Evolutionary conservation across 2,797 vertebrate species (phyloP).

Genomic region (Diglossa cyanea): DNA sequence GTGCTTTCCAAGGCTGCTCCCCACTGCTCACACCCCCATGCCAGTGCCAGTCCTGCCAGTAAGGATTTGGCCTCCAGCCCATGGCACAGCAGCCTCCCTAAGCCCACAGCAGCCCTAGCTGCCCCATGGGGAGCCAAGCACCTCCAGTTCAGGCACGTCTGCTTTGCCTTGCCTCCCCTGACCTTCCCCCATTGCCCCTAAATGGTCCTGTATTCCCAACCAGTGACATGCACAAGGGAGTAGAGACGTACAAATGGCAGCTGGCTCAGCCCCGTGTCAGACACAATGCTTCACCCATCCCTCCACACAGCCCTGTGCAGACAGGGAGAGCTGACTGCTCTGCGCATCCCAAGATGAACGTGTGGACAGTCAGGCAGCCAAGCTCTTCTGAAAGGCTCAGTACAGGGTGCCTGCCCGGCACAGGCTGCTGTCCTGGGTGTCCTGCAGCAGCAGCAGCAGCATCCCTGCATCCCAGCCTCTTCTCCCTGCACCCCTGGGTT

Average conservation of each 20-base stretch:
- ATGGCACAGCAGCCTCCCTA: not conserved
- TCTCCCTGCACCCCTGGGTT: not conserved
- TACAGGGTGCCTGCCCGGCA: not conserved
- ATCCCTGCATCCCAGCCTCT: not conserved
- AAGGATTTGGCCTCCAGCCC: not conserved
- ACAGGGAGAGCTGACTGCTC: not conserved
- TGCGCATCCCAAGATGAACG: not conserved
- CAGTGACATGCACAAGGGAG: not conserved
- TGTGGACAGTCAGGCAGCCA: not conserved
- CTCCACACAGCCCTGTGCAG: not conserved
- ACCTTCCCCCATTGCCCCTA: not conserved
- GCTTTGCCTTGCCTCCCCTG: not conserved
- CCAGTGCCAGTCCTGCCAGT: not conserved
- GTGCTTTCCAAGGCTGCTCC: not conserved
- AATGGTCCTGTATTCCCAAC: not conserved
- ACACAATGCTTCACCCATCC: rapidly evolving
- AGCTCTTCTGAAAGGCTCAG: slow-evolving; percentile 45
- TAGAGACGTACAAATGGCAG: not conserved
- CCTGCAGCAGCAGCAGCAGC: not conserved
- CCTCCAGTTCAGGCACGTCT: not conserved
- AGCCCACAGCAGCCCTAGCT: not conserved
- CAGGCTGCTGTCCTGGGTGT: not conserved
- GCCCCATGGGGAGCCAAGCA: rapidly evolving
- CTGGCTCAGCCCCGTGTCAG: not conserved
- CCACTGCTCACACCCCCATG: not conserved